phyloP scores from a whole-genome alignment of 2,888 invertebrate genomes.

The Eueremaeus valkanovi region DNA sequence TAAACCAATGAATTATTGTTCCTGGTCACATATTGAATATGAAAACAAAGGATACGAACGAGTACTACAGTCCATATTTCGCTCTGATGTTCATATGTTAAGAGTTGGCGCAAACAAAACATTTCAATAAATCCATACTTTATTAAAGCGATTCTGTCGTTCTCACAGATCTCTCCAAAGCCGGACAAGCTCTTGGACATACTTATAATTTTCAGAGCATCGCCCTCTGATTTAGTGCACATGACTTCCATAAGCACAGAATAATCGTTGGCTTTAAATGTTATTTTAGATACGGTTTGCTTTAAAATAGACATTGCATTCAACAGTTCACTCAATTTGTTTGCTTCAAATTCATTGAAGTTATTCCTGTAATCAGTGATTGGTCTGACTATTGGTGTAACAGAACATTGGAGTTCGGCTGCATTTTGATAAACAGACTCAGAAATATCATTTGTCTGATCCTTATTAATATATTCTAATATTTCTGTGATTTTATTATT shows the following conservation, averaged over 20 bases:
- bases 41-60: too few species aligned
- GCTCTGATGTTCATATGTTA: too few species aligned
- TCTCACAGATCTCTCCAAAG: conserved; percentile 88
- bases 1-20: too few species aligned
- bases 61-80: too few species aligned
- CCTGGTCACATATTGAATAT: too few species aligned
- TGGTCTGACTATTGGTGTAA: not conserved
- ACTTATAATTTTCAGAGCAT: conserved; percentile 70
- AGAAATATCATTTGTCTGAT: not conserved
- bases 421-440: not conserved
- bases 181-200: conserved; percentile 63
- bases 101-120: conserved; percentile 48
- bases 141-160: conserved; percentile 79
- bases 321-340: not conserved
- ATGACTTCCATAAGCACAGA: too few species aligned
- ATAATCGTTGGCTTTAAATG: too few species aligned
- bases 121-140: conserved; percentile 95
- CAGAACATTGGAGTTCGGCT: not conserved
- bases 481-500: too few species aligned
- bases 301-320: not conserved
- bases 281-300: too few species aligned
- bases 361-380: not conserved
- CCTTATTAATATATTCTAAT: not conserved
- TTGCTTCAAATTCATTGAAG: not conserved
- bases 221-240: conserved; percentile 52